Evolutionary conservation across 2,113 vertebrate species (phyloP).

Genomic region (Hirundichthys speculiger): DNA sequence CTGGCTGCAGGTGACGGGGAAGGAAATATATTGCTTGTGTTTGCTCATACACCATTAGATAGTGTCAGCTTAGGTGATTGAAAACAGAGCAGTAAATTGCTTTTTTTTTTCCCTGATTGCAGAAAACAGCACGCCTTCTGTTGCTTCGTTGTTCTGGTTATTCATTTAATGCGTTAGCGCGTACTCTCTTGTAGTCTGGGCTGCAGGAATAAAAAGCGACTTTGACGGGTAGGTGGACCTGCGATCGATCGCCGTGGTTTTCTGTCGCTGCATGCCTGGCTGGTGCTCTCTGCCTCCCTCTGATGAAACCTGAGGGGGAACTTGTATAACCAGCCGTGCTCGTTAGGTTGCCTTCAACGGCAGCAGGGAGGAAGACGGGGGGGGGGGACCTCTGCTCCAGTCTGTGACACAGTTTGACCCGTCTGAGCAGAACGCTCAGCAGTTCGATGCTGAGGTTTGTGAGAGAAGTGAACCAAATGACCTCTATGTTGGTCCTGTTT

Average conservation of each 20-base stretch:
- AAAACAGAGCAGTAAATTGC: conserved; percentile 17
- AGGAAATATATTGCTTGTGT: conserved; percentile 14
- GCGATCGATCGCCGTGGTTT: conserved; percentile 1
- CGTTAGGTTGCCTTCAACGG: conserved; percentile 26
- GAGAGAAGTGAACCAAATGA: no score
- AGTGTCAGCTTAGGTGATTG: conserved; percentile 31
- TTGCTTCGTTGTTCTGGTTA: conserved; percentile 30
- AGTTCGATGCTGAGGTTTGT: neutral
- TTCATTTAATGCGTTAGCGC: conserved; percentile 32
- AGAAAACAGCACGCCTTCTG: conserved; percentile 9
- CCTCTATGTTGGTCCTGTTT: no score
- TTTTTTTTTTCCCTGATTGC: conserved; percentile 3
- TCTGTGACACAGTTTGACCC: conserved; percentile 27
- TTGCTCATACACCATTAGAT: conserved; percentile 32
- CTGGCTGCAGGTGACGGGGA: conserved; percentile 15
- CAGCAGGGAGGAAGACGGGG: conserved; percentile 6
- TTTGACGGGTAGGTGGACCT: conserved; percentile 29
- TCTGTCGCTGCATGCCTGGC: conserved; percentile 11
- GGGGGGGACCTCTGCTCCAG: conserved; percentile 4
- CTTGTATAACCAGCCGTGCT: conserved; percentile 15
- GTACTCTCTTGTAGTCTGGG: conserved; percentile 14
- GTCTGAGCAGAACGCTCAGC: conserved; percentile 1
- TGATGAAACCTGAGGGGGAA: conserved; percentile 15
- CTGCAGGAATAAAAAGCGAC: conserved; percentile 17
- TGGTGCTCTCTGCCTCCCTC: conserved; percentile 6